These are phyloP conservation scores for Protobothrops flavoviridis DNA, from an alignment of 2,113 vertebrate species.

Conservation along the genomic window DNA sequence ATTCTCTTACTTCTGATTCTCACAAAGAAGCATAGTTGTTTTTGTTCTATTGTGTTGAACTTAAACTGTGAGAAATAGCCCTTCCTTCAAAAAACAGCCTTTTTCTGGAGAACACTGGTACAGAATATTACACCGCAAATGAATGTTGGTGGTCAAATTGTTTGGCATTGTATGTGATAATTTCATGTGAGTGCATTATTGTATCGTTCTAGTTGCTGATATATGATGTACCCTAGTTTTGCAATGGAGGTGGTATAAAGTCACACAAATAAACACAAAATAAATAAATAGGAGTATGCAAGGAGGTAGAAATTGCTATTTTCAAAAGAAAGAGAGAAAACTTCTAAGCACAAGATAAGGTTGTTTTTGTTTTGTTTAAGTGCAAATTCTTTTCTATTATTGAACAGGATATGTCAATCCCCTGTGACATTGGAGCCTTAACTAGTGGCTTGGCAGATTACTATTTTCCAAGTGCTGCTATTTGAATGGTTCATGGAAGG, in stretches of 20 bases:
- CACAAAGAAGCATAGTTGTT: neutral
- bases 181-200: neutral
- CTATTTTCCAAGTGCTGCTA: neutral
- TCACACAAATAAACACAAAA: neutral
- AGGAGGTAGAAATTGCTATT: neutral
- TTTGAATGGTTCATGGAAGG: neutral
- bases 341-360: neutral
- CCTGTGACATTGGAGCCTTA: neutral
- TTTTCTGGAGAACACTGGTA: neutral
- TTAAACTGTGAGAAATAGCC: neutral
- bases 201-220: neutral
- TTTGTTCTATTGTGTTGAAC: neutral
- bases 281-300: neutral
- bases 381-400: neutral
- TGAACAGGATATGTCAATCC: neutral
- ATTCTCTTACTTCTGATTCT: neutral
- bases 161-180: neutral
- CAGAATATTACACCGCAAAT: neutral
- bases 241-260: neutral
- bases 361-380: neutral
- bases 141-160: neutral
- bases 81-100: neutral
- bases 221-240: neutral
- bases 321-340: neutral
- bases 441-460: neutral